phyloP scores from a whole-genome alignment of 2,797 vertebrate species.

The Myotis planiceps region DNA sequence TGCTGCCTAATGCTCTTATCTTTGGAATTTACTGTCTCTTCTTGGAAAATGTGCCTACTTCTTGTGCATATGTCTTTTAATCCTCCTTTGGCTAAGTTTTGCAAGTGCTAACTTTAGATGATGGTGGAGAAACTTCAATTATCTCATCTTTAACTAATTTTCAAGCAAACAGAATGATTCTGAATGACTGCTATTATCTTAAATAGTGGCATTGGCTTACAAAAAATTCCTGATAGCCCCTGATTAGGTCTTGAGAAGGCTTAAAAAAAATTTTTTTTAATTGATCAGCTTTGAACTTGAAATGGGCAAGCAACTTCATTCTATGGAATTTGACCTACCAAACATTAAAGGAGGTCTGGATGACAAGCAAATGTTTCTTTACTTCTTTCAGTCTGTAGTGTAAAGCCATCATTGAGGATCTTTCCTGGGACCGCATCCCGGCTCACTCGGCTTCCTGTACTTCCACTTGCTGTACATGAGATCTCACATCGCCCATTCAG shows the following conservation, averaged over 20 bases:
- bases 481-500: not conserved
- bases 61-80: not conserved
- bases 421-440: not conserved
- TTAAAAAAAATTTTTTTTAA: not conserved
- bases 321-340: not conserved
- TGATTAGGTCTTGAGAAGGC: not conserved
- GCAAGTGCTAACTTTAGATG: not conserved
- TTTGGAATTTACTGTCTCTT: constrained; percentile 7
- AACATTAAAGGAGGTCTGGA: not conserved
- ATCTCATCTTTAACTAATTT: constrained; percentile 35
- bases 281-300: constrained; percentile 17
- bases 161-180: not conserved
- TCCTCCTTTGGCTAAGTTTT: constrained; percentile 29
- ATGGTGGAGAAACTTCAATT: not conserved
- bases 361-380: not conserved
- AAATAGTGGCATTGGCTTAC: not conserved
- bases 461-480: not conserved
- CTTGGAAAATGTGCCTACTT: not conserved
- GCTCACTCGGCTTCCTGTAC: not conserved
- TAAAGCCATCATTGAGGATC: not conserved
- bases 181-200: not conserved
- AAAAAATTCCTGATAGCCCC: not conserved
- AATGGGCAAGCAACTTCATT: not conserved
- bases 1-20: not conserved
- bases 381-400: not conserved